Conservation (phyloP, 2,797 vertebrate species). For the Microtus obscurus region DNA sequence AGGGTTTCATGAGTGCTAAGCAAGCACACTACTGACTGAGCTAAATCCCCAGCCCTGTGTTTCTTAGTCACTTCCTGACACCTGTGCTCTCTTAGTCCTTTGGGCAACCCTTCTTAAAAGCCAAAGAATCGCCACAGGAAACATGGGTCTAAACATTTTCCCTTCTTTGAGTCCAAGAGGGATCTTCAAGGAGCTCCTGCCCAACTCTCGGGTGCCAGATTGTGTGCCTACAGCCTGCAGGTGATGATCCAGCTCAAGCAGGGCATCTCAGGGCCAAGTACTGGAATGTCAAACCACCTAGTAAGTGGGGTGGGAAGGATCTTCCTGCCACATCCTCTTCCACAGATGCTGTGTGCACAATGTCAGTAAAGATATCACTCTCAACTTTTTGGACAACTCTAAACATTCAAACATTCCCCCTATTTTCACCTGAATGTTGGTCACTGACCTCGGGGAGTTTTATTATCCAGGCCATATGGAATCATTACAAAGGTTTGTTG, state of each 20-base stretch:
- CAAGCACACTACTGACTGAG: not conserved
- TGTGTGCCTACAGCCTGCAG: not conserved
- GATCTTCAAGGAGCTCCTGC: not conserved
- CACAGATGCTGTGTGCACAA: not conserved
- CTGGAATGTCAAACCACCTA: not conserved
- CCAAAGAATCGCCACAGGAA: conserved; percentile 33
- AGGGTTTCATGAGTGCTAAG: not conserved
- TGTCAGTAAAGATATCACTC: not conserved
- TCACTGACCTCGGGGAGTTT: not conserved
- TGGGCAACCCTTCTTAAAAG: not conserved
- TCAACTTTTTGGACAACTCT: conserved; percentile 1
- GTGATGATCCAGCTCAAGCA: not conserved
- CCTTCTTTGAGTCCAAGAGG: not conserved
- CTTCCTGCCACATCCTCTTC: not conserved
- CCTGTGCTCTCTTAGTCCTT: conserved; percentile 3
- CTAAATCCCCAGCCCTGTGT: not conserved
- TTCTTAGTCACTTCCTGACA: conserved; percentile 26
- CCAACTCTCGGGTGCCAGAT: not conserved
- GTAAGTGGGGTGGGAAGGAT: not conserved
- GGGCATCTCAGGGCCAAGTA: not conserved
- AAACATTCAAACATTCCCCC: conserved; percentile 35
- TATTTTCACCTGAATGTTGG: not conserved
- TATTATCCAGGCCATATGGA: not conserved
- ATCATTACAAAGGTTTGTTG: not conserved
- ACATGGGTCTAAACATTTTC: not conserved